These are phyloP conservation scores for Poeciliopsis presidionis DNA, from an alignment of 2,797 vertebrate species.

Conservation along the genomic window DNA sequence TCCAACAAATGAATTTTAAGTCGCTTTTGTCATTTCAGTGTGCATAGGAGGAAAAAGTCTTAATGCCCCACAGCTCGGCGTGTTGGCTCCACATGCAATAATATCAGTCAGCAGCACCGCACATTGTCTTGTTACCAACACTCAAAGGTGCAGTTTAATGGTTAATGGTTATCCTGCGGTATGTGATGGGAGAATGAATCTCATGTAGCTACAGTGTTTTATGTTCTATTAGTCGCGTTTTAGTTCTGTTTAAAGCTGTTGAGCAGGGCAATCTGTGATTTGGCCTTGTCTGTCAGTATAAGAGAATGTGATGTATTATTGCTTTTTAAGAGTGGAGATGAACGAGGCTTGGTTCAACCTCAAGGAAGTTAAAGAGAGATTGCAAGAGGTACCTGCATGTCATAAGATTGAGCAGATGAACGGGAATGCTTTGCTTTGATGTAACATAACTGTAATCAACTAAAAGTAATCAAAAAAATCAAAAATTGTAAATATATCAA, in stretches of 20 bases:
- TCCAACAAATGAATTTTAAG: conserved; percentile 58
- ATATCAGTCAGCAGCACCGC: conserved; percentile 64
- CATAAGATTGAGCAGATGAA: conserved; percentile 75
- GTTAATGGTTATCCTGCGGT: conserved; percentile 65
- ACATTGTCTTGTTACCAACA: conserved; percentile 70
- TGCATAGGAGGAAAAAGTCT: conserved; percentile 36
- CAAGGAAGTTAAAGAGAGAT: conserved; percentile 52
- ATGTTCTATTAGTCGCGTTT: conserved; percentile 60
- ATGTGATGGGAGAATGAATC: conserved; percentile 67
- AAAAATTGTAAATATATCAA: conserved; percentile 81
- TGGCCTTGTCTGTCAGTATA: conserved; percentile 56
- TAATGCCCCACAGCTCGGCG: conserved; percentile 47
- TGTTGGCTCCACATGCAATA: conserved; percentile 56
- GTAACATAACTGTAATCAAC: conserved; percentile 80
- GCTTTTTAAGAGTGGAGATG: conserved; percentile 33
- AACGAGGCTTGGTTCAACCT: conserved; percentile 52
- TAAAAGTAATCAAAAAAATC: conserved; percentile 57
- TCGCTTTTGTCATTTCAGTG: conserved; percentile 49
- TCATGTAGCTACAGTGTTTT: conserved; percentile 75
- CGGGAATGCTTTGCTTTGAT: conserved; percentile 84
- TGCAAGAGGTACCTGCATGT: conserved; percentile 79
- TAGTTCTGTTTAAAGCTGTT: conserved; percentile 58
- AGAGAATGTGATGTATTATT: conserved; percentile 67
- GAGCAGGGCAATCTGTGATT: conserved; percentile 58
- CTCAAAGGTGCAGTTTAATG: conserved; percentile 63